phyloP scores from a whole-genome alignment of 92 coral and sea anemone genomes.

The Pocillopora grandis region DNA sequence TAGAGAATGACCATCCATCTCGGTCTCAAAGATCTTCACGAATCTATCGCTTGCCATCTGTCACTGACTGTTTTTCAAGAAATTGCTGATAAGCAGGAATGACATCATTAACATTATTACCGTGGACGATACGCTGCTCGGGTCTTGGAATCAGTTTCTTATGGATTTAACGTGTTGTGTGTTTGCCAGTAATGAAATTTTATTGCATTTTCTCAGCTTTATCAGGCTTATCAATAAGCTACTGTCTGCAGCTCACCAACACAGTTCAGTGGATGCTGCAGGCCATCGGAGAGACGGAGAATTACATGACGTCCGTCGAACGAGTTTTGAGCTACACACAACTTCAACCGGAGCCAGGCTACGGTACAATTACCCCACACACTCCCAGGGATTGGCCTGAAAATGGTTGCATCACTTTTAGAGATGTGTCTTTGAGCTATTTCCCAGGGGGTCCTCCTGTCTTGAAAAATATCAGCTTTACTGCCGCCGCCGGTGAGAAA shows the following conservation, averaged over 20 bases:
- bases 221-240: slow-evolving; percentile 14
- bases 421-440: neutral
- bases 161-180: too few relatives aligned
- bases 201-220: neutral
- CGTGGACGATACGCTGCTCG: too few relatives aligned
- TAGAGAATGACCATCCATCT: too few relatives aligned
- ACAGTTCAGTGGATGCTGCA: neutral
- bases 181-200: neutral
- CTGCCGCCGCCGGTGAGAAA: neutral
- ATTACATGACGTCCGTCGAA: slow-evolving; percentile 27
- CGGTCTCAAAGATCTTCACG: too few relatives aligned
- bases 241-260: neutral
- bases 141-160: too few relatives aligned
- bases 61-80: too few relatives aligned
- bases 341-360: slow-evolving; percentile 6
- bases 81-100: too few relatives aligned
- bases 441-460: neutral
- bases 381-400: neutral
- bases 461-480: neutral
- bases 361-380: neutral
- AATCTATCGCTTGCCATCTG: too few relatives aligned
- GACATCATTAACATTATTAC: too few relatives aligned
- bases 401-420: slow-evolving; percentile 1
- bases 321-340: slow-evolving; percentile 10
- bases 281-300: slow-evolving; percentile 10